Base-by-base conservation (phyloP, 2,113 vertebrate genomes). In the Willisornis vidua region DNA sequence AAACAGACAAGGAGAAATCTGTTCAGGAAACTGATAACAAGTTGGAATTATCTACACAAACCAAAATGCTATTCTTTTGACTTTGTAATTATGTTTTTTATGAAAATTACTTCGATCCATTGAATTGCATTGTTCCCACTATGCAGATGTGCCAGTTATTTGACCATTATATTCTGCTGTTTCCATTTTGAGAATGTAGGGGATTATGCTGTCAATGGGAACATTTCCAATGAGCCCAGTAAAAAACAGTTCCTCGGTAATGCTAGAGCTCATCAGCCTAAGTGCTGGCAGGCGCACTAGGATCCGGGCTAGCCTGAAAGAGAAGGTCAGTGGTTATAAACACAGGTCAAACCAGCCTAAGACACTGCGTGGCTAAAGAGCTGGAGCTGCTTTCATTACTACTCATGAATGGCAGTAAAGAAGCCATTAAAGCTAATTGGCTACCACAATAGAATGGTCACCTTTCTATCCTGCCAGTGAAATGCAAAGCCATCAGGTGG, bases 161-260 rank as follows among this genome's bases (percentile, higher is more conserved):
- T 99, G 99, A 97, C 99, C 99, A 54, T 99, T 99, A 85, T 99
- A 99, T 87, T 99, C 99, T 20, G 99, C 99, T 2, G 99, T 99
- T 97, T 99, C 99, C 99, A 99, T 99, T 98, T 99, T 99, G 85
- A 99, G 99, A 96, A 99, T 99, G 97, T 99, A 99, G 35, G 99
- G 99, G 97, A 99, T 99, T 96, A 99, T 99, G 97, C 99, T 99
- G 98, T 99, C 99, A 90, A 99, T 99, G 10, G 99, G 99, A 87
- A 99, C 99, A 43, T 99, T 99, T 90, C 99, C 99, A 82, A 99
- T 99, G 82, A 99, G 98, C 81, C 99, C 99, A 3, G 99, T 99
- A 96, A 99, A 99, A 97, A 99, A 99, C 13, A 99, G 99, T 98
- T 99, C 99, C 97, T 99, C 99, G 0, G 99, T 99, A 97, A 99